Conservation (phyloP, 2,113 vertebrate genomes). For the Pelecanus crispus region DNA sequence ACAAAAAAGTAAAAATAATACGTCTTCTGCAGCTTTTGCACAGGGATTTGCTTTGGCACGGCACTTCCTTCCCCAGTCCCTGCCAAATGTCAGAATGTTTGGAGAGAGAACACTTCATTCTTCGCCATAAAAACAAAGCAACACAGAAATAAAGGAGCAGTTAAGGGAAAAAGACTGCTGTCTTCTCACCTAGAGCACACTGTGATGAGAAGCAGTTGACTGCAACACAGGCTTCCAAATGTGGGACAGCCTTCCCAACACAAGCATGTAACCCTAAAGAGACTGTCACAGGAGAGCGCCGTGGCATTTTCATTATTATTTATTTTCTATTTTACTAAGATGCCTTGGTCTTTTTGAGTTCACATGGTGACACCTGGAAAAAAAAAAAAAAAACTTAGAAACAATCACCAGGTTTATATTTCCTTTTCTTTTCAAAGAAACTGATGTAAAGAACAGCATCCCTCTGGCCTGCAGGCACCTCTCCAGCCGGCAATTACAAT, state of each 20-base stretch:
- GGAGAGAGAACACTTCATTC: constrained; percentile 28
- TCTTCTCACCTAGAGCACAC: not conserved
- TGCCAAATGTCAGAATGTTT: not conserved
- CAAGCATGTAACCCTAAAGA: not conserved
- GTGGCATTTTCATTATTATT: not conserved
- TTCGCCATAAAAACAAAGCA: constrained; percentile 22
- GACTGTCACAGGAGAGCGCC: not conserved
- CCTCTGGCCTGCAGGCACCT: constrained; percentile 58
- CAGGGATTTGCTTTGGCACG: not conserved
- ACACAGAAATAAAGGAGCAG: not conserved
- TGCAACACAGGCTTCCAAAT: not conserved
- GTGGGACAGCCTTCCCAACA: not conserved
- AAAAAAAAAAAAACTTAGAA: not conserved
- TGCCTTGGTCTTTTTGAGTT: not conserved
- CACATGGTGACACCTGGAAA: not conserved
- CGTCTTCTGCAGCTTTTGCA: not conserved
- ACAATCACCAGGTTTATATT: constrained; percentile 15
- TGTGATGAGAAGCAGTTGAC: not conserved
- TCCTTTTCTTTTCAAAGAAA: constrained; percentile 36
- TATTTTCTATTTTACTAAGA: not conserved
- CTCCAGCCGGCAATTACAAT: constrained; percentile 57
- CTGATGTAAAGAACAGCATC: constrained; percentile 44
- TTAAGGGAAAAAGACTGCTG: not conserved
- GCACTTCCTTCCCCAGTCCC: not conserved
- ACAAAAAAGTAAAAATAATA: not conserved